Evolutionary conservation across 2,113 vertebrate species (phyloP).

Genomic region (Centropus unirufus): DNA sequence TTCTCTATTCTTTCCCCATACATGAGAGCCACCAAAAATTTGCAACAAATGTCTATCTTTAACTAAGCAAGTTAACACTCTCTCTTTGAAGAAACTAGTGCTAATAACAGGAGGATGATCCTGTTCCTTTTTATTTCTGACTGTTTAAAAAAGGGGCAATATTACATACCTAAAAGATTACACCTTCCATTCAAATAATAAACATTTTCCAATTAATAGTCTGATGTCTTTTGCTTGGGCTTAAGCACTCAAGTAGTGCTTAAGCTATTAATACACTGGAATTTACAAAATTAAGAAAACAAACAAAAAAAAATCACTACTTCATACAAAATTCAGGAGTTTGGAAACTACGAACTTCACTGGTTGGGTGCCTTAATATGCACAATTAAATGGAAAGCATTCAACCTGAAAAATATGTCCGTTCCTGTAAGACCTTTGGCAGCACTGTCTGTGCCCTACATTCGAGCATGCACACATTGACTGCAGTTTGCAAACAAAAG

Average conservation of each 20-base stretch:
- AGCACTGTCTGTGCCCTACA: background rate
- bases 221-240: background rate
- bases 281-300: background rate
- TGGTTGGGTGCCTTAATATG: background rate
- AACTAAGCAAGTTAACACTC: rapidly evolving
- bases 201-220: background rate
- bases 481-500: conserved; percentile 31
- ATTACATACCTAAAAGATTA: background rate
- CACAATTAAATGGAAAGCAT: background rate
- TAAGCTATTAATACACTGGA: background rate
- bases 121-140: background rate
- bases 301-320: background rate
- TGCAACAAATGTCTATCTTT: background rate
- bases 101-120: background rate
- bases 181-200: background rate
- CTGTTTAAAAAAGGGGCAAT: background rate
- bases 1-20: background rate
- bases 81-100: background rate
- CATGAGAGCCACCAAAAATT: background rate
- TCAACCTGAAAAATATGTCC: background rate
- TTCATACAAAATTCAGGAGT: background rate
- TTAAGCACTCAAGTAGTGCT: background rate
- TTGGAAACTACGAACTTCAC: background rate
- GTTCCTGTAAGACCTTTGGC: background rate
- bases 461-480: background rate